These are phyloP conservation scores for Tadarida brasiliensis DNA, from an alignment of 2,797 vertebrate genomes.

Conservation along the genomic window DNA sequence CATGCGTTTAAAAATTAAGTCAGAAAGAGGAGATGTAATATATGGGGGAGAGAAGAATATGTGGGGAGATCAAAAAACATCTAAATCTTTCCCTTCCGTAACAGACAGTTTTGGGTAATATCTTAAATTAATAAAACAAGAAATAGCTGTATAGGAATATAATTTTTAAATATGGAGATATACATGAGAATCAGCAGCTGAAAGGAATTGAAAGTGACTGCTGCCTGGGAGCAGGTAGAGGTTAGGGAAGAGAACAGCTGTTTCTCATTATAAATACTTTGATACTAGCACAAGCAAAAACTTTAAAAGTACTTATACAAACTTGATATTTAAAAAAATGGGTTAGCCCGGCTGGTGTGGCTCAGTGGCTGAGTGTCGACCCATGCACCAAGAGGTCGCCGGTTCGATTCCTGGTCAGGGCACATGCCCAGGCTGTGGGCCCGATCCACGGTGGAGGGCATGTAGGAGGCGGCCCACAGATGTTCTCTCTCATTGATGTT, in stretches of 20 bases:
- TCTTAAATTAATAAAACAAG: neutral
- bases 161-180: conserved; percentile 14
- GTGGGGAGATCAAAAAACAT: conserved; percentile 7
- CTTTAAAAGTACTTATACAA: neutral
- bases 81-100: conserved; percentile 28
- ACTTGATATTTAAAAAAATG: neutral
- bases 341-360: no score
- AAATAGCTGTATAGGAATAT: neutral
- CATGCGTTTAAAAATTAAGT: conserved; percentile 54
- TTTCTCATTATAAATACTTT: neutral
- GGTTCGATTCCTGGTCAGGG: no score
- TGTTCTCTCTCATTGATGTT: no score
- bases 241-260: neutral
- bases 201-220: neutral
- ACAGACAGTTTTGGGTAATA: neutral
- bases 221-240: neutral
- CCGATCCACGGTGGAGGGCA: no score
- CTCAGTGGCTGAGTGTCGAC: no score
- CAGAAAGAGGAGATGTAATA: neutral
- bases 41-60: neutral
- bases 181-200: conserved; percentile 26
- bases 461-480: no score
- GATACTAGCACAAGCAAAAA: neutral
- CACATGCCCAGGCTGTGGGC: no score
- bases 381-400: no score